These are phyloP conservation scores for Habropoda laboriosa DNA, from an alignment of 1,140 invertebrate species.

Conservation along the genomic window DNA sequence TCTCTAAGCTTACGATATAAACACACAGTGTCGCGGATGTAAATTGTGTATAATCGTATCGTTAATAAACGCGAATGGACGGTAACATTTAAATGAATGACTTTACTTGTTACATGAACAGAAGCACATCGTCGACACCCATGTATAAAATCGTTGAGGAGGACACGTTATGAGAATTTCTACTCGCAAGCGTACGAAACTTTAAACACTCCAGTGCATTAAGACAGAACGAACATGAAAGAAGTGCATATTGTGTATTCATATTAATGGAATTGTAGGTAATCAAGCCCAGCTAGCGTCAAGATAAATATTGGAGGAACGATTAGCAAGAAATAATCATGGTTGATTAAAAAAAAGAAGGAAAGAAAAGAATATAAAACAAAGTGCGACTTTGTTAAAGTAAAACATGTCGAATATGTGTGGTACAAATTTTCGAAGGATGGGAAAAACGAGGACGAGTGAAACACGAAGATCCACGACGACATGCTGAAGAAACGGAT, in stretches of 20 bases:
- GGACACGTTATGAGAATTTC: conserved; percentile 32
- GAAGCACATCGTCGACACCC: conserved; percentile 11
- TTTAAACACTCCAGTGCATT: conserved; percentile 29
- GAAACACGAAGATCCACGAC: conserved; percentile 33
- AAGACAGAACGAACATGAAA: neutral
- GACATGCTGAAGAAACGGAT: conserved; percentile 57
- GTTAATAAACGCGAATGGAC: conserved; percentile 35
- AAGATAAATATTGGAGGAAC: neutral
- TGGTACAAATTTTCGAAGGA: conserved; percentile 49
- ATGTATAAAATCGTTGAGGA: conserved; percentile 21
- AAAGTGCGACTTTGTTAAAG: conserved; percentile 38
- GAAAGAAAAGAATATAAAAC: too few species aligned
- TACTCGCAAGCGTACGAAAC: conserved; percentile 20
- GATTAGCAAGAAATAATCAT: conserved; percentile 28
- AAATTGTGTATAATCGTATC: conserved; percentile 71
- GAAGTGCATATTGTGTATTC: conserved; percentile 40
- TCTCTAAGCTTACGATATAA: conserved; percentile 39
- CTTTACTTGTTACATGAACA: conserved; percentile 30
- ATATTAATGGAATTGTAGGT: conserved; percentile 16
- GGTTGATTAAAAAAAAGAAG: too few species aligned
- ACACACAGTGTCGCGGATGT: conserved; percentile 61
- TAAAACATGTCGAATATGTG: conserved; percentile 32
- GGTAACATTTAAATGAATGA: conserved; percentile 34
- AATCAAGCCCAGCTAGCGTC: neutral
- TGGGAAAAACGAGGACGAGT: neutral